Evolutionary conservation across 64 coral and sea anemone species (phyloP).

Genomic region (Anthopleura sola): DNA sequence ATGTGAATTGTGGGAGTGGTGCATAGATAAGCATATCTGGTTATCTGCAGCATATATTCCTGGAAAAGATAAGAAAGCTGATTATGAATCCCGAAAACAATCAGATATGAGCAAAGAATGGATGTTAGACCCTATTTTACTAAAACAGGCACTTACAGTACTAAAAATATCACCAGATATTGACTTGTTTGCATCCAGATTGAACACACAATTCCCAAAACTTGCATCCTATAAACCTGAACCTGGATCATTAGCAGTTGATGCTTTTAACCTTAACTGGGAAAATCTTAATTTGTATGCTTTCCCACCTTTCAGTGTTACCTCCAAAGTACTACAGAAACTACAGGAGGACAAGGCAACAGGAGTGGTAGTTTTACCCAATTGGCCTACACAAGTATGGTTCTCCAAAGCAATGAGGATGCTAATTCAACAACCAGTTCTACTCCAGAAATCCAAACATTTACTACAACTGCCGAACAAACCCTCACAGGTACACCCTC

Average conservation of each 20-base stretch:
- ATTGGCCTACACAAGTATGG: constrained; percentile 48
- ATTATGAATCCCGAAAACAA: constrained; percentile 39
- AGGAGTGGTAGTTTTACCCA: constrained; percentile 42
- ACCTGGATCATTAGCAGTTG: constrained; percentile 34
- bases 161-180: constrained; percentile 39
- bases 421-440: constrained; percentile 27
- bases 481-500: constrained; percentile 11
- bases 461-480: constrained; percentile 17
- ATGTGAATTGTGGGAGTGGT: constrained; percentile 17
- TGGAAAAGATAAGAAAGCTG: constrained; percentile 26
- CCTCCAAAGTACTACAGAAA: constrained; percentile 38
- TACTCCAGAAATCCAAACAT: neutral
- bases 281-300: constrained; percentile 26
- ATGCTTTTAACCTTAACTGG: constrained; percentile 51
- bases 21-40: constrained; percentile 8
- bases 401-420: constrained; percentile 23
- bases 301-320: constrained; percentile 54
- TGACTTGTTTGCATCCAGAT: constrained; percentile 50
- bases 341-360: constrained; percentile 31
- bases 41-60: constrained; percentile 55
- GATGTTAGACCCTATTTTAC: constrained; percentile 13
- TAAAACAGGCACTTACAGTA: neutral
- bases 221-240: constrained; percentile 45
- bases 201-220: constrained; percentile 38
- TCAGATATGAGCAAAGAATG: constrained; percentile 33